Evolutionary conservation across 64 coral and sea anemone genomes (phyloP).

Genomic region (Dendronephthya gigantea): DNA sequence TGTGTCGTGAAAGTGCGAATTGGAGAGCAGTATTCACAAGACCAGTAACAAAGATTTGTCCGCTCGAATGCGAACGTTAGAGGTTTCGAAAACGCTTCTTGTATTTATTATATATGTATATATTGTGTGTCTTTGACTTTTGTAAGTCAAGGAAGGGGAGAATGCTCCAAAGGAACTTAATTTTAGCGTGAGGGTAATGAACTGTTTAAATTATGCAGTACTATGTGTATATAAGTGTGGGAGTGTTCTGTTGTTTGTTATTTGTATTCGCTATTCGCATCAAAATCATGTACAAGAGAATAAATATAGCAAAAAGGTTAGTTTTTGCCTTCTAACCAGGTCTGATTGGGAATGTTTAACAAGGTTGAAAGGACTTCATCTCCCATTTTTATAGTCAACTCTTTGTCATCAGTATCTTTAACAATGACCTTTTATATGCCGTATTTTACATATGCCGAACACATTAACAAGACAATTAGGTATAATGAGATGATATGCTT

Average conservation of each 20-base stretch:
- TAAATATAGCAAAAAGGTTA: too few species aligned
- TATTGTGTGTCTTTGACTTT: neutral
- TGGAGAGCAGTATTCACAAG: too few species aligned
- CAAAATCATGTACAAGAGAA: too few species aligned
- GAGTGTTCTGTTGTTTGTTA: too few species aligned
- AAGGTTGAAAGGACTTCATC: neutral
- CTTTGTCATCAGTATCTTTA: neutral
- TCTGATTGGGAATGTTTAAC: neutral
- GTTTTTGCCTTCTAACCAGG: too few species aligned
- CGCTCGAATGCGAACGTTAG: neutral
- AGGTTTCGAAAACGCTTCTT: neutral
- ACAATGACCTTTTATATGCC: neutral
- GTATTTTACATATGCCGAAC: neutral
- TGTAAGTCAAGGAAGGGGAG: neutral
- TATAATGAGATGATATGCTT: neutral
- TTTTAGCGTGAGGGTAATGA: too few species aligned
- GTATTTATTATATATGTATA: too few species aligned
- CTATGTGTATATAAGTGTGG: too few species aligned
- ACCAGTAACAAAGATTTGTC: neutral
- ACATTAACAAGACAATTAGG: neutral
- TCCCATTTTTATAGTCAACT: neutral
- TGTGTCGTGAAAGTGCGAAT: too few species aligned
- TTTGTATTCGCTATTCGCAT: too few species aligned
- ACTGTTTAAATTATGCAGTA: too few species aligned
- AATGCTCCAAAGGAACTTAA: too few species aligned